phyloP scores from a whole-genome alignment of 2,797 vertebrate species.

The Sebastes alutus region DNA sequence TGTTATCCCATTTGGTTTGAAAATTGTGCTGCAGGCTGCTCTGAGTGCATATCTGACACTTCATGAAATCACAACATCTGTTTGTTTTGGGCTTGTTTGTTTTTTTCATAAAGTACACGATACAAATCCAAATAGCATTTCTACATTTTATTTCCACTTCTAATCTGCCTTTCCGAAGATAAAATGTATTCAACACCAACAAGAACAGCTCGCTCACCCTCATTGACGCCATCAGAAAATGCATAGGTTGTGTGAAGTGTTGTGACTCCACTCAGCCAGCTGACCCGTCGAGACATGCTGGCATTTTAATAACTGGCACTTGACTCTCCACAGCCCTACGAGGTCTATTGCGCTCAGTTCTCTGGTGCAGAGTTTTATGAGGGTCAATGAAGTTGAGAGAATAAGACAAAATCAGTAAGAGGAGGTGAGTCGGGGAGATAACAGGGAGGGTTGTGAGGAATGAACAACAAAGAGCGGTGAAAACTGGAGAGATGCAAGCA shows the following conservation, averaged over 20 bases:
- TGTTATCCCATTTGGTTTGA: slow-evolving; percentile 14
- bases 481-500: neutral
- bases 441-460: neutral
- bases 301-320: slow-evolving; percentile 60
- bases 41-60: slow-evolving; percentile 1
- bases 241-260: neutral
- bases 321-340: slow-evolving; percentile 9
- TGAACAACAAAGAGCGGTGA: slow-evolving; percentile 1
- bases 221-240: slow-evolving; percentile 5
- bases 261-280: slow-evolving; percentile 12
- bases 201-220: neutral
- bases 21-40: slow-evolving; percentile 25
- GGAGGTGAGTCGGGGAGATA: neutral
- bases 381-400: slow-evolving; percentile 22
- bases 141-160: neutral
- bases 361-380: slow-evolving; percentile 36
- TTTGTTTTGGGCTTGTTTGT: neutral
- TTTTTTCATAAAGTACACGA: neutral
- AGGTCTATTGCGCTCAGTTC: neutral
- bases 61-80: neutral
- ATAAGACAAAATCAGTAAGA: neutral
- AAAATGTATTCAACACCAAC: neutral
- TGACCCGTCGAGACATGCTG: slow-evolving; percentile 38
- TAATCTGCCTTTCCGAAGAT: neutral
- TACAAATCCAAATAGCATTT: neutral